Conservation (phyloP, 1,140 invertebrate species). For the Aphidius ervi region DNA sequence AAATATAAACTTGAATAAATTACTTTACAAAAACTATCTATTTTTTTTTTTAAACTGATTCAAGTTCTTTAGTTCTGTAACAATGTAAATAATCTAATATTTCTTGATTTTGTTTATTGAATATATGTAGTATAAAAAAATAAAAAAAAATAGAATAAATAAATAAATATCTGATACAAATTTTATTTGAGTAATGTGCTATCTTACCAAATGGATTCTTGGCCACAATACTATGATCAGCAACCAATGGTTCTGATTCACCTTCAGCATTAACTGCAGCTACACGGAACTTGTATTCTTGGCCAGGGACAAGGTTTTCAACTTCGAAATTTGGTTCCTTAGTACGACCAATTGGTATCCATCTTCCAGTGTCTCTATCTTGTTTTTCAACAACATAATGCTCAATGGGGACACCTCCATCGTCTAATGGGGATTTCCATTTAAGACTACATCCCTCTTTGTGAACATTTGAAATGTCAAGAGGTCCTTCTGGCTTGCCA, state of each 20-base stretch:
- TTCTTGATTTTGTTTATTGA: background rate
- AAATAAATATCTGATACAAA: background rate
- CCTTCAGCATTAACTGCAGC: slow-evolving; percentile 93
- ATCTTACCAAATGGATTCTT: slow-evolving; percentile 93
- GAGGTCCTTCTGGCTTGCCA: slow-evolving; percentile 83
- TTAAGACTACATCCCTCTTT: slow-evolving; percentile 90
- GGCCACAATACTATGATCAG: slow-evolving; percentile 84
- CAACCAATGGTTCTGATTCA: slow-evolving; percentile 86
- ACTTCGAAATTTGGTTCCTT: slow-evolving; percentile 82
- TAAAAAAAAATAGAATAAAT: background rate
- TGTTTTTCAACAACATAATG: slow-evolving; percentile 91
- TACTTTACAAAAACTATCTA: no score
- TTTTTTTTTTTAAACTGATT: no score
- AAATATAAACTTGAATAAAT: no score
- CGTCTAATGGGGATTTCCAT: slow-evolving; percentile 90
- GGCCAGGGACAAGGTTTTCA: slow-evolving; percentile 79
- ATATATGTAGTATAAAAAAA: background rate
- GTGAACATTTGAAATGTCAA: slow-evolving; percentile 87
- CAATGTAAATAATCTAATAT: background rate
- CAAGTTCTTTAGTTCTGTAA: no score
- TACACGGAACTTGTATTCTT: slow-evolving; percentile 97
- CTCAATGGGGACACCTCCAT: slow-evolving; percentile 88
- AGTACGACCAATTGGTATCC: slow-evolving; percentile 74
- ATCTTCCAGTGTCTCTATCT: slow-evolving; percentile 77
- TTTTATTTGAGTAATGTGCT: background rate